phyloP scores from a whole-genome alignment of 2,113 vertebrate genomes.

The Calyptommatus sinebrachiatus region DNA sequence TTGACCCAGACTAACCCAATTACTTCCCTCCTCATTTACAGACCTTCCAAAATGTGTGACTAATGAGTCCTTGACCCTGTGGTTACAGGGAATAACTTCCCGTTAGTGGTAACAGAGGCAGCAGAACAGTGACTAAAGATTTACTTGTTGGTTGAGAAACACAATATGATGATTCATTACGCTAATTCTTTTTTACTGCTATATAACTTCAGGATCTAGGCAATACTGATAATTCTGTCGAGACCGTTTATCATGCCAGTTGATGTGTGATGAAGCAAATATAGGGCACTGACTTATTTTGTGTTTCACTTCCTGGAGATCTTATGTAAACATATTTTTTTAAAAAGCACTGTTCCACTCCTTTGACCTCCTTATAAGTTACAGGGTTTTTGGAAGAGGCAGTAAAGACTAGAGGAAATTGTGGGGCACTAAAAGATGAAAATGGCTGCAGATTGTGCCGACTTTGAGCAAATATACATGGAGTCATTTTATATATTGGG shows the following conservation, averaged over 20 bases:
- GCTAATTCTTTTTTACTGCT: background rate
- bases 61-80: too few species aligned
- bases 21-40: too few species aligned
- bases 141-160: background rate
- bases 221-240: too few species aligned
- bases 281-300: background rate
- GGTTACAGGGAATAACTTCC: too few species aligned
- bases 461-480: background rate
- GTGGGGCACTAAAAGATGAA: too few species aligned
- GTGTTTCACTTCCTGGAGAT: background rate
- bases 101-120: too few species aligned
- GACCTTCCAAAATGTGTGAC: too few species aligned
- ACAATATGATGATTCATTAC: background rate
- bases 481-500: background rate
- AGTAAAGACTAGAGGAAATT: background rate
- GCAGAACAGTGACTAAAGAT: too few species aligned
- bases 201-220: too few species aligned
- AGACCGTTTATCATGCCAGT: background rate
- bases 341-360: too few species aligned
- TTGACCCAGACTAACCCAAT: too few species aligned
- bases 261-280: background rate
- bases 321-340: background rate
- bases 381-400: background rate
- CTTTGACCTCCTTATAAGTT: conserved; percentile 1
- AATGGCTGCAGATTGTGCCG: background rate